phyloP scores from a whole-genome alignment of 2,888 invertebrate genomes.

The Tribolium freemani region DNA sequence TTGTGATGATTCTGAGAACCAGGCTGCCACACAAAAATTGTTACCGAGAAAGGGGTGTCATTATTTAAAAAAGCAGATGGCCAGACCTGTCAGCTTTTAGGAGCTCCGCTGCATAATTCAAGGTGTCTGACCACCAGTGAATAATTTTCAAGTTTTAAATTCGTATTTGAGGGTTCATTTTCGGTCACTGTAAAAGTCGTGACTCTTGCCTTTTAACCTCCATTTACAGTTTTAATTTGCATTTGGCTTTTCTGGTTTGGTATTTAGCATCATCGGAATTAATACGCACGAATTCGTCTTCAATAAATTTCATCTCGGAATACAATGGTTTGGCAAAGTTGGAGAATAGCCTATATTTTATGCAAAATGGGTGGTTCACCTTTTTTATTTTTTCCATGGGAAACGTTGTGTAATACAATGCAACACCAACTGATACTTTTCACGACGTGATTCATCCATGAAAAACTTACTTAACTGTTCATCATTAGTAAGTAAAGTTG shows the following conservation, averaged over 20 bases:
- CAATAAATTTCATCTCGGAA: not conserved
- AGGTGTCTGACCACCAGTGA: not conserved
- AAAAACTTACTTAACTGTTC: constrained; percentile 44
- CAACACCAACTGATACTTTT: constrained; percentile 42
- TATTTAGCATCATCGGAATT: not conserved
- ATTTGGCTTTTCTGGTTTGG: constrained; percentile 7
- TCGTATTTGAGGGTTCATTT: constrained; percentile 9
- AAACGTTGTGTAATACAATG: constrained; percentile 48
- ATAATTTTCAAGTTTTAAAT: not conserved
- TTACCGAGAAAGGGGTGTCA: constrained; percentile 8
- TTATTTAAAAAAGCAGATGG: constrained; percentile 11
- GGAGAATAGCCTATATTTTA: not conserved
- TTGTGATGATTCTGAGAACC: not conserved
- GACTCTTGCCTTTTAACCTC: constrained; percentile 23
- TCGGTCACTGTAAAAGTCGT: constrained; percentile 15
- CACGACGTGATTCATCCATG: constrained; percentile 47
- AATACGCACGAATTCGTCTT: not conserved
- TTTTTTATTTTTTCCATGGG: constrained; percentile 17
- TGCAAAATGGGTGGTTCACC: not conserved
- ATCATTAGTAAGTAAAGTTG: constrained; percentile 41
- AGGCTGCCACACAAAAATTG: not conserved
- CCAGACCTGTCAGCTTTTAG: not conserved
- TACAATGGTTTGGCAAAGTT: not conserved
- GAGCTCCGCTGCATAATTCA: not conserved
- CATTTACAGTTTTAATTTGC: constrained; percentile 25